Base-by-base conservation (phyloP, 2,797 vertebrate genomes). In the Gymnothorax reevesii region DNA sequence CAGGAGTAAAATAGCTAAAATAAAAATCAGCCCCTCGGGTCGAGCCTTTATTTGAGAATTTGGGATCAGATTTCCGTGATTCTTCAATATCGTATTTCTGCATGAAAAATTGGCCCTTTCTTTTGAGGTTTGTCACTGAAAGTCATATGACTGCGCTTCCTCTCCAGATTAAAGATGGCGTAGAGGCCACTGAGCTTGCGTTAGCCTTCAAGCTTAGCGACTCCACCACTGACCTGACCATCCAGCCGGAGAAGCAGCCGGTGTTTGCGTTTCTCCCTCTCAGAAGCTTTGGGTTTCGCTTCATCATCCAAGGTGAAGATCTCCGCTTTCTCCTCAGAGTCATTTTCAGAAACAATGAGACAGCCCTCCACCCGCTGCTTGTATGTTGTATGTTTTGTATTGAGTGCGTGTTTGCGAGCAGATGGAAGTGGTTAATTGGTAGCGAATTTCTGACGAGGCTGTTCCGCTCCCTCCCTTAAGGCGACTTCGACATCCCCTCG, bases 401-500 rank as follows among this genome's bases (percentile, higher is more conserved):
- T 82, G 54, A 57, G 22, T 71, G 9, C 13, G 15, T 83, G 64
- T 69, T n/a, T 8, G n/a, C 7, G 80, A 64, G 49, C 33, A 4
- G 60, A 57, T 42, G 42, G 8, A 77, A 49, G 84, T 69, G 10
- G 84, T 62, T 75, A 9, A 60, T 2, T 66, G 59, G 42, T 12
- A 13, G 8, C 71, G 15, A 27, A 52, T 25, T 62, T 55, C 52
- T 80, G 77, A 80, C 13, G 77, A 22, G 20, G 52, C 77, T 80
- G 49, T 80, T n/a, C 6, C n/a, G 52, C 4, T 82, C 57, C 60
- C 1, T 42, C 33, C 73, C 84, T 86, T n/a, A 59, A 97, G 96
- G 94, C 25, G 96, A 97, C 90, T 97, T 97, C 89, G 96, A 97
- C 92, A 96, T 97, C 89, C 96, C 96, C 0, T 97, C 96, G 15